A percentile compares a stretch with the other conserved stretches of the same genome.
Conservation (phyloP, 2,888 invertebrate species). For the Macrophya annulata region DNA sequence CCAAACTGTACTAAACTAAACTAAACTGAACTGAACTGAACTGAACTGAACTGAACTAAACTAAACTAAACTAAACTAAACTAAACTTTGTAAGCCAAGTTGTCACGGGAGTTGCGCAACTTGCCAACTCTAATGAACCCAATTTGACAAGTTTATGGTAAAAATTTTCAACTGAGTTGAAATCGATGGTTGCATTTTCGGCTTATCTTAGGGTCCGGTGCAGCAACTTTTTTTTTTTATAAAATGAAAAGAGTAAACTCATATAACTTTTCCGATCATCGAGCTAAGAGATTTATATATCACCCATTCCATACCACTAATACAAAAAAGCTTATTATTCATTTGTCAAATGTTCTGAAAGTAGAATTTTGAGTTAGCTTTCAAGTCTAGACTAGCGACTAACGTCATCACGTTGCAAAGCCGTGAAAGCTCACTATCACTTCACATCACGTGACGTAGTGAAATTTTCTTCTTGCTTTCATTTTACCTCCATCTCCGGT, state of each 20-base stretch:
- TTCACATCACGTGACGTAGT: slow-evolving; percentile 19
- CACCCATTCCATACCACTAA: neutral
- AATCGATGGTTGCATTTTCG: slow-evolving; percentile 14
- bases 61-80: slow-evolving; percentile 47
- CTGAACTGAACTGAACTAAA: slow-evolving; percentile 47
- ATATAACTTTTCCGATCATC: neutral
- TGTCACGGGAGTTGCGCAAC: slow-evolving; percentile 45
- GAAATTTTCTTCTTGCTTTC: slow-evolving; percentile 32
- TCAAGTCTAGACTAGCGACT: neutral
- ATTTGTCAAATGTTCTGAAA: slow-evolving; percentile 10
- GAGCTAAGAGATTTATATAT: neutral
- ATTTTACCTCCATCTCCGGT: slow-evolving; percentile 23
- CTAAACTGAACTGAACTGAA: slow-evolving; percentile 48
- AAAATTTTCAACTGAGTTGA: slow-evolving; percentile 17
- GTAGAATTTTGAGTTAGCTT: neutral
- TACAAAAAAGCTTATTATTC: neutral
- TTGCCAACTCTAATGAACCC: slow-evolving; percentile 56
- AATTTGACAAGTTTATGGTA: slow-evolving; percentile 47
- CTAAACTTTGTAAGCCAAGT: slow-evolving; percentile 43
- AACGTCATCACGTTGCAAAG: neutral
- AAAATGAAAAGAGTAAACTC: neutral
- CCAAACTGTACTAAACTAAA: neutral
- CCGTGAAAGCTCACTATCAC: slow-evolving; percentile 39
- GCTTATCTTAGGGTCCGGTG: neutral
- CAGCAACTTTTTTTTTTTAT: neutral